Evolutionary conservation across 2,113 vertebrate species (phyloP), one percentile per base, ranked within the genome.

Genomic region (Uropsilus gracilis): DNA sequence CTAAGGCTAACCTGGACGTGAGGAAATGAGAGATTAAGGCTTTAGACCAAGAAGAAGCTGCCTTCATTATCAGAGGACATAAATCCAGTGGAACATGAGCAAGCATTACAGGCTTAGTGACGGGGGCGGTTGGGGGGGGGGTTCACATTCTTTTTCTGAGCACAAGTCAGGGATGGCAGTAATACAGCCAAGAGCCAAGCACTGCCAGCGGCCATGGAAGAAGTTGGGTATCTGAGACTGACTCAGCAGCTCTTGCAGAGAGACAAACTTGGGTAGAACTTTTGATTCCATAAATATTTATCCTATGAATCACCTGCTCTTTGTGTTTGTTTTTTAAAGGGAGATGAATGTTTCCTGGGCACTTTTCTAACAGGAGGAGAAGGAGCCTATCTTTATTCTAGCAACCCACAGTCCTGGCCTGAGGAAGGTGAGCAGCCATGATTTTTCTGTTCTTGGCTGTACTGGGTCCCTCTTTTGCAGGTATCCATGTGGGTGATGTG

Each of bases 271-370:
- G 18, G 16, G 16, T 68, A 75, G 2, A 30, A 86, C n/a, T 68
- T 92, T 77, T 85, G 66, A 77, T 46, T 94, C 48, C 80, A 11
- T 95, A 61, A 72, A 34, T 86, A 34, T 76, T 91, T 89, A 39
- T 86, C 59, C 69, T 78, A 0, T 86, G 69, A 86, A 50, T 95
- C 76, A 48, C 26, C 32, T 77, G n/a, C 2, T 75, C 69, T 89
- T 89, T 95, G 26, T 93, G 55, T 87, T 53, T 77, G 20, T 75
- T 95, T 75, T 94, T 13, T 96, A 69, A 97, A 99, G 98, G 98
- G 98, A 3, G 98, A 98, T 59, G 98, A 98, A 13, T 99, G 98
- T 94, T 98, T 98, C 96, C 97, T 99, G 97, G 99, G 99, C 32
- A 96, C 95, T 84, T 98, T 98, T 61, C 98, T 99, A 94, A 98